Evolutionary conservation across 2,797 vertebrate species (phyloP), one percentile per base, ranked within the genome.

Genomic region (Todus mexicanus): DNA sequence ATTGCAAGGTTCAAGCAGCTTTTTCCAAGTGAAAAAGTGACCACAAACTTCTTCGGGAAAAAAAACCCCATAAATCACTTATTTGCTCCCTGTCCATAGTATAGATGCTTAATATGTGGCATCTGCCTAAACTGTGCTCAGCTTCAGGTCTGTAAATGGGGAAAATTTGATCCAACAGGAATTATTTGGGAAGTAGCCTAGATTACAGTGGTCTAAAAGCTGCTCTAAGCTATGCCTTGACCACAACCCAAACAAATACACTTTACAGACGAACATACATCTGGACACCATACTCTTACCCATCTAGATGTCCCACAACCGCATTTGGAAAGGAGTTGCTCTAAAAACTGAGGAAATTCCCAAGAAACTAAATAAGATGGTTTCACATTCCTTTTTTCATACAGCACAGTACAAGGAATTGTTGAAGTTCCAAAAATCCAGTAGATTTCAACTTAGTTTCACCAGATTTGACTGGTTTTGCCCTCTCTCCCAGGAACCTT

Each of bases 1-100:
- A 57, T 60, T 69, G 72, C 47, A 66, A 45, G n/a, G 19, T 53
- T 53, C 29, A 64, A 73, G 33, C 7, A 23, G 27, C 4, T 21
- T 42, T 91, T 69, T 35, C 22, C 56, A 84, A 57, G 25, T 64
- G 12, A 53, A 40, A 72, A 74, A 40, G 16, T 47, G 53, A 18
- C 26, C 50, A 59, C 21, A 70, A 8, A 3, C 1, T 0, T n/a
- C 3, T 18, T 8, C 20, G n/a, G 12, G 17, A 27, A 19, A 15
- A 29, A 56, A 59, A 71, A 42, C 15, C n/a, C n/a, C n/a, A n/a
- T n/a, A 79, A 54, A 15, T 7, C 3, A 11, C 4, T 43, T 60
- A 7, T 50, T 8, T 80, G 23, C 10, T 66, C 7, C 7, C 3
- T 69, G 15, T 40, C 22, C 17, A 31, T 72, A 12, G 20, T 50